Percentiles rank a stretch among this genome's conserved stretches.
phyloP scores from a whole-genome alignment of 2,113 vertebrate genomes.

The Genyomyrus donnyi region DNA sequence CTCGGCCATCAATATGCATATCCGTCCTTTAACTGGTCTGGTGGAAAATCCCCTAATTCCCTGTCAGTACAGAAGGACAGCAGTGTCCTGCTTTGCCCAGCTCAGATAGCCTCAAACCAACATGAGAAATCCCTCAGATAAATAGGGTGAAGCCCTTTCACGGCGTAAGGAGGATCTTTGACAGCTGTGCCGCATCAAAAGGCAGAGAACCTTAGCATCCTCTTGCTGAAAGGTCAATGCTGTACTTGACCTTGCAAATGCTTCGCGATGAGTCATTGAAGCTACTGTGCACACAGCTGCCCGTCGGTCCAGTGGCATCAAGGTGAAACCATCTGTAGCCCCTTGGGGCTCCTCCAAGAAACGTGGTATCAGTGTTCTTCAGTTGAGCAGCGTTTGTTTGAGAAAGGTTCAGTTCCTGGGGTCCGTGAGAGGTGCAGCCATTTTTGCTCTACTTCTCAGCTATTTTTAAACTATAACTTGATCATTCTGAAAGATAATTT shows the following conservation, averaged over 20 bases:
- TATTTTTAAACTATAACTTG: neutral
- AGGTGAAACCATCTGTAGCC: neutral
- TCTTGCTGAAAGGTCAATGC: neutral
- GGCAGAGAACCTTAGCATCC: neutral
- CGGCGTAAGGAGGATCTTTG: neutral
- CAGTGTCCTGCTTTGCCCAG: neutral
- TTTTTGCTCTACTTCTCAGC: neutral
- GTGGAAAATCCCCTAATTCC: neutral
- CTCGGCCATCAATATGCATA: neutral
- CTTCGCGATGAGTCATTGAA: neutral
- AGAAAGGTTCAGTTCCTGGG: conserved; percentile 17
- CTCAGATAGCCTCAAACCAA: neutral
- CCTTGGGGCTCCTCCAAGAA: neutral
- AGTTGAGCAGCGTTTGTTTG: conserved; percentile 38
- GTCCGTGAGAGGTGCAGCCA: conserved; percentile 24
- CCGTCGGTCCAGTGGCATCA: neutral
- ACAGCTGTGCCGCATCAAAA: neutral
- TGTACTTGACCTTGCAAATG: neutral
- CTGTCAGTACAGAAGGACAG: neutral
- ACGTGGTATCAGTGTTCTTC: conserved; percentile 31
- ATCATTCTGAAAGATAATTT: neutral
- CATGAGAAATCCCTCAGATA: neutral
- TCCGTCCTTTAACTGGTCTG: neutral
- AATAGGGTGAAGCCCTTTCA: neutral
- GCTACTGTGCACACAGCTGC: neutral